Base-by-base conservation (phyloP, 2,113 vertebrate species). In the Salminus brasiliensis region DNA sequence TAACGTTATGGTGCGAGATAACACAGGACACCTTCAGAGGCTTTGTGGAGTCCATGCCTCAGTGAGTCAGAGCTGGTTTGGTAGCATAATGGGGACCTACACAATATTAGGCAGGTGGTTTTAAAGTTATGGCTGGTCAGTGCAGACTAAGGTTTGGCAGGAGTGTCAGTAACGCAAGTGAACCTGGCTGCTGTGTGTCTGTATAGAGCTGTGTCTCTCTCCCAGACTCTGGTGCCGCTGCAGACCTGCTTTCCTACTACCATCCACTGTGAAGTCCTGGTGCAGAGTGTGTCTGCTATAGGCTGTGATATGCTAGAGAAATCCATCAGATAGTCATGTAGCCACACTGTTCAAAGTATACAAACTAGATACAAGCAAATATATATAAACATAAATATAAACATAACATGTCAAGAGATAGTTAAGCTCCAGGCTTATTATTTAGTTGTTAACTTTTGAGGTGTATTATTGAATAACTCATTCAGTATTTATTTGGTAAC, bases 231-330 rank as follows among this genome's bases (percentile, higher is more conserved):
- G 90, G 53, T 93, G 93, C 68, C 90, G 80, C 23, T 89, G 83
- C 39, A 95, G 91, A 16, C 93, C 79, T 32, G 93, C 88, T 82
- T 92, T 92, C 84, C 93, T 89, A 13, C 87, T 82, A 41, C 88
- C 85, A 23, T 85, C 83, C 0, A 74, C 53, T 45, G 85, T 83
- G 0, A 75, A 77, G 16, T 94, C 92, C 27, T 91, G 90, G 0
- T 93, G 91, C 65, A 96, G 90, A 0, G 90, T 94, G 84, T 96
- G 94, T 80, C 93, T 92, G 86, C 89, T 96, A 88, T 96, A 96
- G 0, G 93, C 90, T 0, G 91, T 93, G 0, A 88, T 92, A 88
- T 96, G 92, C 78, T 84, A 71, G 27, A 45, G 29, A 60, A 15
- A 80, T 3, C 43, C 27, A 21, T 52, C 57, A 65, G 6, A 49